Evolutionary conservation across 2,888 invertebrate species (phyloP).

Genomic region (Netelia inedita): DNA sequence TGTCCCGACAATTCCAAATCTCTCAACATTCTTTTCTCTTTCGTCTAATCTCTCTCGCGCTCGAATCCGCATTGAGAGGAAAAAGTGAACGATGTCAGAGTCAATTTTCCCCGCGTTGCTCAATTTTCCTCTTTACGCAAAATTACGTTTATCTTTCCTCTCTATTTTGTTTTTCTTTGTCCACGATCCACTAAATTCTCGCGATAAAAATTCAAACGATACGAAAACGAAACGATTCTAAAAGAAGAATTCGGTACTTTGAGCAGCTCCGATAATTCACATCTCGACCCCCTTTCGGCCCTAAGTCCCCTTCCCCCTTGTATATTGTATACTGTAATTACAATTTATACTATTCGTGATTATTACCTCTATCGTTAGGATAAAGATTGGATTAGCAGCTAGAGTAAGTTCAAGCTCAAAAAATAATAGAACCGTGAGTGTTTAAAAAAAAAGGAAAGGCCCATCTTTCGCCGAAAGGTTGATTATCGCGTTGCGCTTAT

Average conservation of each 20-base stretch:
- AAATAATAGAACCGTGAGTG: slow-evolving; percentile 74
- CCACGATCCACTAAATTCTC: background rate
- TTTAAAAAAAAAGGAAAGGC: slow-evolving; percentile 66
- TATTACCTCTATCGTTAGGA: slow-evolving; percentile 82
- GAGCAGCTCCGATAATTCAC: too few relatives aligned
- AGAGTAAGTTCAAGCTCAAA: slow-evolving; percentile 83
- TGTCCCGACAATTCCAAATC: background rate
- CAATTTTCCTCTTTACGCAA: background rate
- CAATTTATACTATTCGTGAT: slow-evolving; percentile 83
- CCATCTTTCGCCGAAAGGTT: slow-evolving; percentile 67
- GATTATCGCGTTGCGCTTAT: slow-evolving; percentile 67
- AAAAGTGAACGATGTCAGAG: slow-evolving; percentile 3
- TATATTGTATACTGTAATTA: slow-evolving; percentile 84
- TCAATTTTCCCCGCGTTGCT: background rate
- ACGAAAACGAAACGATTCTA: background rate
- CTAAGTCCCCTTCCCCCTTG: slow-evolving; percentile 70
- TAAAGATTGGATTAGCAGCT: slow-evolving; percentile 79
- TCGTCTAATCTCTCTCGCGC: background rate
- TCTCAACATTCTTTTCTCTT: background rate
- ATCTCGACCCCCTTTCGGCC: background rate
- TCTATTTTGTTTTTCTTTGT: background rate
- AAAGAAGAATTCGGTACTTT: background rate
- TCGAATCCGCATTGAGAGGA: background rate
- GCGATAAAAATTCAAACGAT: background rate
- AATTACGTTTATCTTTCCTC: background rate